Conservation (phyloP, 2,888 invertebrate genomes). For the Xestia sexstrigata region DNA sequence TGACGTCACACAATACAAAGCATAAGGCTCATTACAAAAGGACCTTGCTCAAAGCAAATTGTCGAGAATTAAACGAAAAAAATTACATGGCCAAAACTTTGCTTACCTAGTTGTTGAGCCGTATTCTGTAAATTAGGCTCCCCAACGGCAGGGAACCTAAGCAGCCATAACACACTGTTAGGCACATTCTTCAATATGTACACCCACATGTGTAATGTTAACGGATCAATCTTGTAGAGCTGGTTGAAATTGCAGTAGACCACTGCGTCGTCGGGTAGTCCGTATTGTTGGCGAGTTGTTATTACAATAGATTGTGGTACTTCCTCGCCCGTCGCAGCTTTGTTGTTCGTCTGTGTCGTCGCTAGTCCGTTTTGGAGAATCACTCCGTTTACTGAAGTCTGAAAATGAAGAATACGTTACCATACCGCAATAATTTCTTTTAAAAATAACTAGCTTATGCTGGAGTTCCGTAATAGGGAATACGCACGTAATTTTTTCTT, state of each 20-base stretch:
- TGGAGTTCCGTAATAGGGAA: too few species aligned
- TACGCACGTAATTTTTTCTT: too few species aligned
- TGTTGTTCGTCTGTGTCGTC: slow-evolving; percentile 99
- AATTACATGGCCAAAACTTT: background rate
- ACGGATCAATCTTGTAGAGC: slow-evolving; percentile 99
- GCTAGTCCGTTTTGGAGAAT: slow-evolving; percentile 99
- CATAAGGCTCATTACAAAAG: background rate
- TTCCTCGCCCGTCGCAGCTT: slow-evolving; percentile 99
- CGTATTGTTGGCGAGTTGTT: slow-evolving; percentile 98
- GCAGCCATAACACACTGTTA: slow-evolving; percentile 98
- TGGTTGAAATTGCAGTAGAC: slow-evolving; percentile 99
- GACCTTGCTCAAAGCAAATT: background rate
- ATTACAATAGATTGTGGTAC: slow-evolving; percentile 99
- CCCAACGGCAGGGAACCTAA: slow-evolving; percentile 98
- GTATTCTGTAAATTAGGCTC: slow-evolving; percentile 96
- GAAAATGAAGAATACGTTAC: slow-evolving; percentile 69
- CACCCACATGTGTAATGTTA: slow-evolving; percentile 99
- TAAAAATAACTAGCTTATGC: too few species aligned
- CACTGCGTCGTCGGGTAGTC: slow-evolving; percentile 98
- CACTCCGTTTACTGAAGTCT: slow-evolving; percentile 98
- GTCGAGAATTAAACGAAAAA: background rate
- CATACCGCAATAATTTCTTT: background rate
- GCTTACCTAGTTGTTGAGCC: slow-evolving; percentile 94
- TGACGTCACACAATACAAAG: background rate
- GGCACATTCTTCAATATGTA: slow-evolving; percentile 98